Evolutionary conservation across 2,888 invertebrate genomes (phyloP), one percentile per base, ranked within the genome.

Genomic region (Lycophotia porphyrea): DNA sequence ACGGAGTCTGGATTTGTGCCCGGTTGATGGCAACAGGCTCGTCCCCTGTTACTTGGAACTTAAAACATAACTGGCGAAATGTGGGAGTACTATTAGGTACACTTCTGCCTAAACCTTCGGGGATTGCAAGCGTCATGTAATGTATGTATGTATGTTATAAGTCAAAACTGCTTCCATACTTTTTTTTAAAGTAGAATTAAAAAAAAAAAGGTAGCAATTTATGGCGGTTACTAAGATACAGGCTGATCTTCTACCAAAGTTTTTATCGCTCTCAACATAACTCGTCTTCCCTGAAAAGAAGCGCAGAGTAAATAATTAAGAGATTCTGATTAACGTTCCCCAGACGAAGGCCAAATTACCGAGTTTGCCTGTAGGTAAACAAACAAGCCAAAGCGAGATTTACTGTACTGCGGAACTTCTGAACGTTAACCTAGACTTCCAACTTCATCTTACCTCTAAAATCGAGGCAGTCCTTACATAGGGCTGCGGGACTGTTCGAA

Each of bases 321-420:
- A 8, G 15, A 61, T 76, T 55, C 58, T 76, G 52, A 55, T 80
- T 64, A 68, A 67, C 47, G 67, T 58, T 73, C 70, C 67, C 63
- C 42, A 47, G 39, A 58, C 68, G 64, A 80, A 67, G 76, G 80
- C 76, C 72, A 64, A 61, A 47, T 80, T 65, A 80, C 63, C 31
- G 60, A 84, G 80, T 65, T 70, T 34, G 47, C 36, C 49, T 72
- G 47, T 65, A 27, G 49, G 55, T 76, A 83, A 58, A 67, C 58
- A 63, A 72, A 64, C 70, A 39, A 52, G 24, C 24, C 11, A n/a
- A 13, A 42, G 15, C 31, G 31, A n/a, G 52, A 72, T 80, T 82
- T 63, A 61, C 67, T 47, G 61, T 63, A 55, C 67, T 47, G 61
- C 52, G 42, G 13, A 55, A 64, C 70, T 79, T 55, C 47, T 52